Evolutionary conservation across 2,797 vertebrate genomes (phyloP), one percentile per base, ranked within the genome.

Genomic region (Falco cherrug): DNA sequence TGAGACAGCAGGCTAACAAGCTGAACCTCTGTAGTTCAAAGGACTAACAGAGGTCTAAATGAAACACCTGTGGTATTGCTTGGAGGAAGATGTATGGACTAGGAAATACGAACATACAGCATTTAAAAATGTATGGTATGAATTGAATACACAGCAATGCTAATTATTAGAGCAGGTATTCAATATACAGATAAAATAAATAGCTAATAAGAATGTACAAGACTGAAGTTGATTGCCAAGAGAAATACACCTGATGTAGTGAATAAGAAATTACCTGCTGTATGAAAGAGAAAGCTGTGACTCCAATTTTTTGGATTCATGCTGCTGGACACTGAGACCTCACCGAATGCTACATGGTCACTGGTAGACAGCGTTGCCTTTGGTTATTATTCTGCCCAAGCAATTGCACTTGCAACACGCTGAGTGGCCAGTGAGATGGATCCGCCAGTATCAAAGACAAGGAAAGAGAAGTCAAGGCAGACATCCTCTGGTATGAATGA

Each of bases 1-100:
- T 33, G 90, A 89, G 89, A 77, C 13, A 9, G 50, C 51, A 53
- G 78, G 65, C 68, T 94, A 91, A 96, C n/a, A 59, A 92, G 84
- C 84, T 91, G 84, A 95, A 89, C 41, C n/a, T 74, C 41, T 68
- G 54, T 11, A 83, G 87, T 89, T 93, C 90, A 94, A 87, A 92
- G 90, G 84, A 87, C 90, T 79, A 74, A 59, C 13, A 0, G 68
- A 90, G 68, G 90, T 87, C 92, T 91, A 77, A 91, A 91, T 0
- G 2, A 87, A 91, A 39, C 41, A 96, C 61, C 78, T 92, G 59
- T 71, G 71, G 45, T 89, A 83, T 54, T 78, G 60, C 84, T 80
- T 57, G 25, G 53, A 85, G 77, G 28, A 86, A 95, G 87, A 77
- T 87, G 59, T 10, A 56, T 63, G 54, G 54, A 56, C 77, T 43